Base-by-base conservation (phyloP, 2,797 vertebrate species). In the Anabas testudineus region DNA sequence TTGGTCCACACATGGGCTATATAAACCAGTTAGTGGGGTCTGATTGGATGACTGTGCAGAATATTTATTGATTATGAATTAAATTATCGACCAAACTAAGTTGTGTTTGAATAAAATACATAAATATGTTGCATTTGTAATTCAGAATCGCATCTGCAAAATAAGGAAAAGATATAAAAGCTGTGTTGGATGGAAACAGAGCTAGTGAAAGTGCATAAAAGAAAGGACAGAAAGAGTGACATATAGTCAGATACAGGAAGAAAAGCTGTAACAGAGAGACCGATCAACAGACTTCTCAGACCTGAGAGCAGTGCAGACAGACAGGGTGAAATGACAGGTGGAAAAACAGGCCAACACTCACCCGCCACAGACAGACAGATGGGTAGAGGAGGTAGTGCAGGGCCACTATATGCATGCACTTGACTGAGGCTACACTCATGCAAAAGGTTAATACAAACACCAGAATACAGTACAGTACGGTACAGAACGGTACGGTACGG, bases 341-440 rank as follows among this genome's bases (percentile, higher is more conserved):
- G 24, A 76, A 49, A 48, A 32, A 67, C 32, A 69, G 69, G 26
- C 65, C 71, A 47, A 32, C 48, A 57, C 62, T 30, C 41, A 47
- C 30, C 43, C 57, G 39, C 24, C 52, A 53, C 16, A 13, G 47
- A 72, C 66, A 46, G 68, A 71, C 24, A 15, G 57, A 76, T 74
- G 80, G 58, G 21, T 57, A 63, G 70, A 88, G 82, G 87, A 91
- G 89, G 87, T 89, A 85, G 90, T 89, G 91, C 88, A 92, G 88
- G 85, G 74, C 77, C 87, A 86, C 85, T 88, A 82, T 75, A 74
- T 79, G 85, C 91, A 92, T 92, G 92, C 90, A 91, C 81, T 83
- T 83, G 81, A 87, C 87, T 85, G 77, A 89, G 85, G 88, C 89
- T 93, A 91, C 89, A 90, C 87, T 88, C 92, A 91, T 91, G 90